These are phyloP conservation scores for Limnodromus scolopaceus DNA, from an alignment of 2,797 vertebrate species.

Conservation along the genomic window DNA sequence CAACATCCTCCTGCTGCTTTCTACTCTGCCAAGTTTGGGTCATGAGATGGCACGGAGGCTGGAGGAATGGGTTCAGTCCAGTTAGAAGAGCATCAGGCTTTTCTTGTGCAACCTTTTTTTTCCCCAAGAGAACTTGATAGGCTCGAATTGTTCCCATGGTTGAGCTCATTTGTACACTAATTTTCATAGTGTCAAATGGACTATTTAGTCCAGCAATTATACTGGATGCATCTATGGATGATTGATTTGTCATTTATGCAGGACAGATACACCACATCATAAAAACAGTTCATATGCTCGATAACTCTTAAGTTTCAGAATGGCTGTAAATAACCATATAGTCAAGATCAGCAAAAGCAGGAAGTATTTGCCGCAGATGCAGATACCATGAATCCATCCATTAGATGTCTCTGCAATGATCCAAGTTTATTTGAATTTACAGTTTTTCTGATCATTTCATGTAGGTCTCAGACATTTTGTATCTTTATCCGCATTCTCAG, in stretches of 20 bases:
- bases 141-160: neutral
- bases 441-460: neutral
- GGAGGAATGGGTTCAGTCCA: neutral
- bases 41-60: rapidly evolving
- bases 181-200: neutral
- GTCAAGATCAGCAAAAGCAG: neutral
- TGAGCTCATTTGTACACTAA: neutral
- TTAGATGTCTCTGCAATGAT: neutral
- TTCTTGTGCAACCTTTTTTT: neutral
- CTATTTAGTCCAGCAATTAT: neutral
- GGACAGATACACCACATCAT: neutral
- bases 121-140: neutral
- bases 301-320: neutral
- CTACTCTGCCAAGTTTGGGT: neutral
- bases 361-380: neutral
- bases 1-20: neutral
- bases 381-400: neutral
- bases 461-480: neutral
- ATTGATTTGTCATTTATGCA: neutral
- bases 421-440: neutral
- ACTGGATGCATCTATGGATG: neutral
- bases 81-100: neutral
- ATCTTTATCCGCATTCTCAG: neutral
- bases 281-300: neutral
- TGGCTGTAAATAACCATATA: neutral